These are phyloP conservation scores for Nibea coibor DNA, from an alignment of 2,113 vertebrate species.

Conservation along the genomic window DNA sequence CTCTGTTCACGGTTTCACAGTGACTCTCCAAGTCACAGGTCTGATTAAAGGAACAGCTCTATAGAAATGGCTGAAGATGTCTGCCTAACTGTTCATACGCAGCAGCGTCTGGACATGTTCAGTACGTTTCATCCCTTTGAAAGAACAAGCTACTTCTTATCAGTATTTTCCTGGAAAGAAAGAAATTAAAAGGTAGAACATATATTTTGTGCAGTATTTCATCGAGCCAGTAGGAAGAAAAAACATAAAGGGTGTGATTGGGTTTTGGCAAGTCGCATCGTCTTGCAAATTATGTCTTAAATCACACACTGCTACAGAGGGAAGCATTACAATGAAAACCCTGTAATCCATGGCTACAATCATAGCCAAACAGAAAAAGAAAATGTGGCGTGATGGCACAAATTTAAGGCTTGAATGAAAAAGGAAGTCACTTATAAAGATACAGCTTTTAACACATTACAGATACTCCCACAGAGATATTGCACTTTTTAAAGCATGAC, in stretches of 20 bases:
- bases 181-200: conserved; percentile 24
- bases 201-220: conserved; percentile 35
- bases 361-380: conserved; percentile 11
- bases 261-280: conserved; percentile 38
- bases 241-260: conserved; percentile 14
- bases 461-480: conserved; percentile 36
- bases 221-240: background rate
- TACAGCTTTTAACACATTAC: conserved; percentile 19
- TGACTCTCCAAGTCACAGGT: conserved; percentile 19
- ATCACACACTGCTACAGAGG: conserved; percentile 19
- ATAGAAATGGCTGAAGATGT: conserved; percentile 3
- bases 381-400: conserved; percentile 17
- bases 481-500: conserved; percentile 54
- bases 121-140: background rate
- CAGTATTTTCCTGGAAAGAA: conserved; percentile 20
- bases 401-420: conserved; percentile 18
- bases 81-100: conserved; percentile 32
- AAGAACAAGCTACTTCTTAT: conserved; percentile 4
- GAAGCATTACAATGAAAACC: conserved; percentile 21
- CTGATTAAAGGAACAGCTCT: background rate
- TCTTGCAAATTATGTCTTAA: conserved; percentile 44
- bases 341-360: conserved; percentile 35
- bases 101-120: conserved; percentile 30
- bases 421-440: conserved; percentile 20
- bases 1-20: conserved; percentile 15